Base-by-base conservation (phyloP, 2,888 invertebrate species). In the Drosophila rubida region DNA sequence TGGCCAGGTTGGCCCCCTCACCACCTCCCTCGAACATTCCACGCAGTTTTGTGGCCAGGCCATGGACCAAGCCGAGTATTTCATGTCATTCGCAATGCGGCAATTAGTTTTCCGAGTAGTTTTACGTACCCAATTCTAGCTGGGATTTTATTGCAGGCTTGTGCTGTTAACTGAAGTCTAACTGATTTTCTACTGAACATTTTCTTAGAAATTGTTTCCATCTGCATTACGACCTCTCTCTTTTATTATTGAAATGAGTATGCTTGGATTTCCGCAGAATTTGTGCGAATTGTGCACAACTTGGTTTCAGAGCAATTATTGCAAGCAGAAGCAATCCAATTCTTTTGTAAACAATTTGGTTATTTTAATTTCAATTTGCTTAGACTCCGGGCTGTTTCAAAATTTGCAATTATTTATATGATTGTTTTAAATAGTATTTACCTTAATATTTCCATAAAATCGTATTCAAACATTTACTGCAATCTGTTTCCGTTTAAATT, bases 31-130 rank as follows among this genome's bases (percentile, higher is more conserved):
- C 14, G 16, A 32, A 35, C 65, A 60, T 61, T 44, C 48, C 55
- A 58, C 55, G 59, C 59, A 48, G 57, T 54, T 65, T 46, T 57
- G 57, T 57, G 72, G 67, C 44, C 49, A 35, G 41, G 11, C 30
- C 51, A 9, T 13, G 14, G 42, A 11, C 39, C 27, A 8, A 6
- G 19, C 11, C 19, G 58, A 61, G 49, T 16, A 32, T 74, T 74
- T 58, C 37, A 49, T 53, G 60, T 44, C 35, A 48, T 58, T 71
- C 54, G 62, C 62, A 60, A 39, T 60, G 73, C 44, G 81, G 63
- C 73, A 73, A 80, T 80, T 87, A 70, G 68, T 66, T 68, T 69
- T 23, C 45, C 41, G 32, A 63, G 69, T 71, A 59, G 68, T 85
- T 59, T 32, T 50, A 55, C 54, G 30, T 48, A 45, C 5, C 41